Evolutionary conservation across 1,140 invertebrate genomes (phyloP), one percentile per base, ranked within the genome.

Genomic region (Chymomyza costata): DNA sequence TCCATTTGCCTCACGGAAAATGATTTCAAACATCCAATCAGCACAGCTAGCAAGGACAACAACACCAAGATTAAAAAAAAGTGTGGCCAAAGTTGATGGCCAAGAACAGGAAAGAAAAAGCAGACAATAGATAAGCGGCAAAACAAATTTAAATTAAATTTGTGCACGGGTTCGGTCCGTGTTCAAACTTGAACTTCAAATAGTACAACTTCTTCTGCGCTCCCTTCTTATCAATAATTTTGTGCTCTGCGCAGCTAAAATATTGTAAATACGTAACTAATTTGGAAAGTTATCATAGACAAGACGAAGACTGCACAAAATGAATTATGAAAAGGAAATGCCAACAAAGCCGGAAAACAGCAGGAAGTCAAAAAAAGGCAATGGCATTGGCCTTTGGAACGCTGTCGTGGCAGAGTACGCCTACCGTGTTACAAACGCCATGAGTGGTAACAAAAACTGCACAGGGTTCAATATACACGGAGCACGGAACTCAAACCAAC

Each of bases 81-180:
- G 30, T 40, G 55, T 58, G 57, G 58, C 54, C n/a, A n/a, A n/a
- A 60, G 40, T 14, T 28, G 17, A 64, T 60, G 45, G 32, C 35
- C 16, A 47, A 14, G 16, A 63, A 18, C 28, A 31, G 11, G n/a
- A 17, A 13, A 17, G 16, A 15, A 46, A 19, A 31, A 48, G n/a
- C n/a, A n/a, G n/a, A n/a, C n/a, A n/a, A n/a, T n/a, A n/a, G n/a
- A n/a, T n/a, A n/a, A n/a, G n/a, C n/a, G n/a, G n/a, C n/a, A 39
- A 51, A 57, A 50, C 51, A 70, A 70, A 65, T 65, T 61, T 46
- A 65, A 70, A 71, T 70, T 57, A 65, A 65, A 65, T 65, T 65
- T 65, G n/a, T 19, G 50, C 46, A 34, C 16, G n/a, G n/a, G n/a
- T n/a, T n/a, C n/a, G n/a, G n/a, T n/a, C n/a, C n/a, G n/a, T n/a